phyloP scores from a whole-genome alignment of 2,888 invertebrate species.

The Leptopilina drosophilae region DNA sequence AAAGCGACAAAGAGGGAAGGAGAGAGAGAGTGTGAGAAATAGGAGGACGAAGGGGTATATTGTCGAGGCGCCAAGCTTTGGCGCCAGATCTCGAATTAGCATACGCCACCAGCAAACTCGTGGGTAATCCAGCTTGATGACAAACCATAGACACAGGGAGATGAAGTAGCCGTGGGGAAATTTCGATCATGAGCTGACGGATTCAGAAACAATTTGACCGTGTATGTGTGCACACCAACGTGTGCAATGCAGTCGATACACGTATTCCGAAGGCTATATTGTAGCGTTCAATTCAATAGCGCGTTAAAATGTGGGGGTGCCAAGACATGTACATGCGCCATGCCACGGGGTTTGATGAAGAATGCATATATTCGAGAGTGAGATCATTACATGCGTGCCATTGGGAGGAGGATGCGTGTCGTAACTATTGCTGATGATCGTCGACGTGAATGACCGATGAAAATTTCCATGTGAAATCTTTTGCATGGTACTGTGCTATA shows the following conservation, averaged over 20 bases:
- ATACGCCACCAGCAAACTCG: slow-evolving; percentile 50
- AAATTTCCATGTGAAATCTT: slow-evolving; percentile 39
- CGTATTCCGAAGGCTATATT: slow-evolving; percentile 56
- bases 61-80: slow-evolving; percentile 52
- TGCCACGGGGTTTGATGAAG: slow-evolving; percentile 62
- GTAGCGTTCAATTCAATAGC: slow-evolving; percentile 54
- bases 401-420: slow-evolving; percentile 15
- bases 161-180: slow-evolving; percentile 46
- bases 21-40: neutral
- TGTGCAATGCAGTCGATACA: slow-evolving; percentile 54
- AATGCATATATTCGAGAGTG: slow-evolving; percentile 47
- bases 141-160: slow-evolving; percentile 51
- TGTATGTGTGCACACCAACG: slow-evolving; percentile 47
- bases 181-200: slow-evolving; percentile 50
- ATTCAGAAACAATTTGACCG: slow-evolving; percentile 67
- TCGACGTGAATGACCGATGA: slow-evolving; percentile 24
- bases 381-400: slow-evolving; percentile 54
- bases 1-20: neutral
- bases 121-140: slow-evolving; percentile 55
- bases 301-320: slow-evolving; percentile 63
- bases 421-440: slow-evolving; percentile 29
- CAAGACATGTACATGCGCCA: slow-evolving; percentile 58
- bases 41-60: slow-evolving; percentile 42
- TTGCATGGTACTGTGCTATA: slow-evolving; percentile 46
- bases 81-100: slow-evolving; percentile 55